Conservation (phyloP, 2,888 invertebrate species). For the Corythucha ciliata region DNA sequence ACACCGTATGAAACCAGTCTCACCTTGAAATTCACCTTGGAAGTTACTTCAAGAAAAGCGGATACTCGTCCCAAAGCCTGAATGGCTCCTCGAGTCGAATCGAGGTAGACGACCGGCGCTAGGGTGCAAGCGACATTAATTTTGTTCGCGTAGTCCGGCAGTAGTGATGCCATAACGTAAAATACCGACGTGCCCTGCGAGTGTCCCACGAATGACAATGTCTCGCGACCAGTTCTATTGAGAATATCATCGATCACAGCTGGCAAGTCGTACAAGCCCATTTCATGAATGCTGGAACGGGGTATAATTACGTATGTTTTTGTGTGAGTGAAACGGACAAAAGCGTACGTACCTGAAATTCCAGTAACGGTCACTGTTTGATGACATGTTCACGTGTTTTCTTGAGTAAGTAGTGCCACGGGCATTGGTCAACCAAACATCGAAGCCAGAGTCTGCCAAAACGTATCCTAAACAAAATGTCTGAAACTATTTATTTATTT, state of each 20-base stretch:
- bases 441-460: conserved; percentile 17
- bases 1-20: too few species aligned
- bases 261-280: conserved; percentile 77
- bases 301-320: not conserved
- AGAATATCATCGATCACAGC: conserved; percentile 66
- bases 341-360: conserved; percentile 11
- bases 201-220: conserved; percentile 73
- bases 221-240: conserved; percentile 44
- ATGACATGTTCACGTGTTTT: conserved; percentile 7
- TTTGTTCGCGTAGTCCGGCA: conserved; percentile 57
- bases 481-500: too few species aligned
- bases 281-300: conserved; percentile 74
- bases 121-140: conserved; percentile 47
- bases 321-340: not conserved
- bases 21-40: too few species aligned
- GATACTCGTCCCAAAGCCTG: conserved; percentile 56
- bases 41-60: conserved; percentile 48
- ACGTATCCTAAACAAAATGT: conserved; percentile 13
- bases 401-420: conserved; percentile 9
- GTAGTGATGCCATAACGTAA: conserved; percentile 58
- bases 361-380: conserved; percentile 6
- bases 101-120: conserved; percentile 61
- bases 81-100: conserved; percentile 56
- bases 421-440: conserved; percentile 18
- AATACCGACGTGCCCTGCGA: conserved; percentile 81